phyloP scores from a whole-genome alignment of 2,797 vertebrate genomes.

The Limnodromus scolopaceus region DNA sequence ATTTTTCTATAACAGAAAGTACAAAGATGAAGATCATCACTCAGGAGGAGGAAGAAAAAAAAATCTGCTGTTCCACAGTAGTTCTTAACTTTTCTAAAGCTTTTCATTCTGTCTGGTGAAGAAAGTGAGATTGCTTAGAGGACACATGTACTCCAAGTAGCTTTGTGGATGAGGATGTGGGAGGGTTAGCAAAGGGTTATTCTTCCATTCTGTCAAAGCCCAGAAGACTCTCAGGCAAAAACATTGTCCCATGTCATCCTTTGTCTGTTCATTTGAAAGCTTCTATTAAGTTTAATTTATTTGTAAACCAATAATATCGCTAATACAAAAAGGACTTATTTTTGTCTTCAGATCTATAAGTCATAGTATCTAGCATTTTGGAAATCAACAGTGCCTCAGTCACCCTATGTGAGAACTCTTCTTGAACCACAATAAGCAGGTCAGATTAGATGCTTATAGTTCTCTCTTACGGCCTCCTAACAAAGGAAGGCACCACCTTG shows the following conservation, averaged over 20 bases:
- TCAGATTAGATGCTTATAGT: no score
- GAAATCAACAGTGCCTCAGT: no score
- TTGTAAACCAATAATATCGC: no score
- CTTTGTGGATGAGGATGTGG: not conserved
- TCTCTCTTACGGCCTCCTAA: no score
- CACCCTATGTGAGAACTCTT: no score
- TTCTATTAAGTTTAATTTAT: no score
- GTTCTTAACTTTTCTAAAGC: not conserved
- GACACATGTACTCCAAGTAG: not conserved
- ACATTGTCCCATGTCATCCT: accelerated
- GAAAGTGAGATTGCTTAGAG: not conserved
- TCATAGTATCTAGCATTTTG: no score
- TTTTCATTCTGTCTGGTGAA: not conserved
- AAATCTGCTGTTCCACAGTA: not conserved
- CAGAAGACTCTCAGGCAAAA: not conserved
- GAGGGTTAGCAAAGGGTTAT: not conserved
- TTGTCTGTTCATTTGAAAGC: not conserved
- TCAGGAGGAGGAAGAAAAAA: not conserved
- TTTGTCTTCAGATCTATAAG: no score
- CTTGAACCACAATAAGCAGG: no score
- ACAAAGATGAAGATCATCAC: not conserved
- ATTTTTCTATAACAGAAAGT: not conserved
- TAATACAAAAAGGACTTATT: no score
- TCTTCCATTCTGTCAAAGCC: not conserved
- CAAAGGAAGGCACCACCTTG: no score